Conservation (phyloP, 2,113 vertebrate species). For the Stomatorhinus ivindoensis region DNA sequence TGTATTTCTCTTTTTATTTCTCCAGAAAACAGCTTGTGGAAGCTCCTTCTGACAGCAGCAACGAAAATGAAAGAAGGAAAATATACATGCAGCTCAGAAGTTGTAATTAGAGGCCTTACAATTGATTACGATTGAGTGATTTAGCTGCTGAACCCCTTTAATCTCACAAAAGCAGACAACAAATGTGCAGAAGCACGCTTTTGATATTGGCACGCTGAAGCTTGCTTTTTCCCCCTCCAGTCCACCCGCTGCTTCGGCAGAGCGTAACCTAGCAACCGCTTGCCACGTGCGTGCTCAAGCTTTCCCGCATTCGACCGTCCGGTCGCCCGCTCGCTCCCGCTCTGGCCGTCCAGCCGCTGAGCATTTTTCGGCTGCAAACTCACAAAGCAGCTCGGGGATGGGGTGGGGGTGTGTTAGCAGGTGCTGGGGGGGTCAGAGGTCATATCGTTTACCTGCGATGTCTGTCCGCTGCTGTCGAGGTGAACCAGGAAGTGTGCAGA, state of each 20-base stretch:
- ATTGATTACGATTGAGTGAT: not conserved
- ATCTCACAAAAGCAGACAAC: not conserved
- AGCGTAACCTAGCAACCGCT: conserved; percentile 5
- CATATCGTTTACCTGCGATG: not conserved
- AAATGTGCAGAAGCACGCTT: not conserved
- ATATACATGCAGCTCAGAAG: not conserved
- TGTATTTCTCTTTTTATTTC: not conserved
- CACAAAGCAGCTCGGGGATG: not conserved
- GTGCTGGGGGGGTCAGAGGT: not conserved
- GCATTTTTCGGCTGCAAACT: not conserved
- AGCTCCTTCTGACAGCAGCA: not conserved
- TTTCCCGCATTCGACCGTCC: not conserved
- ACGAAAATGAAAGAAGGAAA: not conserved
- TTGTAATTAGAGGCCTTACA: conserved; percentile 1
- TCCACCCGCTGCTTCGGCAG: not conserved
- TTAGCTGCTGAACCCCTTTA: not conserved
- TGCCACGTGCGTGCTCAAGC: not conserved
- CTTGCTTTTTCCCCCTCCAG: not conserved
- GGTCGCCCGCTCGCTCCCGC: not conserved
- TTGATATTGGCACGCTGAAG: not conserved
- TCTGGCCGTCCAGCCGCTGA: not conserved
- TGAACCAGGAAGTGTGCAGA: not conserved
- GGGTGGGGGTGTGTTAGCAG: not conserved
- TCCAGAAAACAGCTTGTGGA: not conserved
- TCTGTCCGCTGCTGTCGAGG: not conserved